phyloP scores from a whole-genome alignment of 2,113 vertebrate species.

The Paramisgurnus dabryanus region DNA sequence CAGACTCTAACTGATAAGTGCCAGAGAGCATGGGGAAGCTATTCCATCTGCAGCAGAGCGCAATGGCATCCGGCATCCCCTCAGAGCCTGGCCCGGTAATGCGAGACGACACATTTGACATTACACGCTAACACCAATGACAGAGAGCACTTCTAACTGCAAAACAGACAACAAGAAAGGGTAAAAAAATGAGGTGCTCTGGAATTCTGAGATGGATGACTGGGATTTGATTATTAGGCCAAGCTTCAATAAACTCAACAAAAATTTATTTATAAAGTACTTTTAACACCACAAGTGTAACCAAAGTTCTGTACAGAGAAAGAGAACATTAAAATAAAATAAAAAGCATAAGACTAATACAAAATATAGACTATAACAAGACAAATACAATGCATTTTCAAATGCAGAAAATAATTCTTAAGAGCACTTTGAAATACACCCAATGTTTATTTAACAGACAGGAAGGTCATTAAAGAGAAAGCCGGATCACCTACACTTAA shows the following conservation, averaged over 20 bases:
- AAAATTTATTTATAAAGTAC: too few relatives aligned
- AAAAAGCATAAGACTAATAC: too few relatives aligned
- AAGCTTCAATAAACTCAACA: not conserved
- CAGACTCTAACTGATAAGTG: slow-evolving; percentile 85
- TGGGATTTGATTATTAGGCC: slow-evolving; percentile 1
- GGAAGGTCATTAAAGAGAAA: too few relatives aligned
- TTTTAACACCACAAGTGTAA: too few relatives aligned
- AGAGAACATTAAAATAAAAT: too few relatives aligned
- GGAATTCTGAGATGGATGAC: not conserved
- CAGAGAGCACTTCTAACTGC: slow-evolving; percentile 70
- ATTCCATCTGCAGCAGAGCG: slow-evolving; percentile 82
- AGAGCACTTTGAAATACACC: too few relatives aligned
- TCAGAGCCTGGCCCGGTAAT: slow-evolving; percentile 81
- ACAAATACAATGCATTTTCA: too few relatives aligned
- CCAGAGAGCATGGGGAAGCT: slow-evolving; percentile 70
- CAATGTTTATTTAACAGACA: too few relatives aligned
- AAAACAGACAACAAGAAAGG: not conserved
- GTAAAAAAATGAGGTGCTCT: not conserved
- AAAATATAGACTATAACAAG: too few relatives aligned
- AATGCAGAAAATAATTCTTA: too few relatives aligned
- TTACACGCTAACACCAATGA: slow-evolving; percentile 83
- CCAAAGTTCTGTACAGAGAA: too few relatives aligned
- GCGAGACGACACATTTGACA: slow-evolving; percentile 84
- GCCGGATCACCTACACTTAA: too few relatives aligned
- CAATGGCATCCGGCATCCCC: slow-evolving; percentile 73